Evolutionary conservation across 2,113 vertebrate genomes (phyloP), one percentile per base, ranked within the genome.

Genomic region (Paramisgurnus dabryanus): DNA sequence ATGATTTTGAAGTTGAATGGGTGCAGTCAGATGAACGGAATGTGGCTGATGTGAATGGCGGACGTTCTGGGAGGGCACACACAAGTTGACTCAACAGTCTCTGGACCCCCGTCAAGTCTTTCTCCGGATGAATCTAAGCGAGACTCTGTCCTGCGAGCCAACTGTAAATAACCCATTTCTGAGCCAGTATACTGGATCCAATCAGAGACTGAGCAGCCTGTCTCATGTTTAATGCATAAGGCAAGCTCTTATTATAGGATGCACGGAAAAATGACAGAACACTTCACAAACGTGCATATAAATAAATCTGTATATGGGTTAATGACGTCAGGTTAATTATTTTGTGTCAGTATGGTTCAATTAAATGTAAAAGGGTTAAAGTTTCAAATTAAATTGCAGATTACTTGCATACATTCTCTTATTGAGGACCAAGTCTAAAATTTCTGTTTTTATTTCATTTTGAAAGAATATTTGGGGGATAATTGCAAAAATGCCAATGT

Each of bases 201-300:
- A 60, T 76, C 58, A 71, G 63, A 89, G 66, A 78, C 66, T 60
- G 43, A 85, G 84, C 85, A 84, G 85, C 86, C 70, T 40, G 15
- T 3, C 71, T 89, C 86, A 90, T 91, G 89, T 88, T 90, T 91
- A 89, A 92, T 92, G 91, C 85, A 90, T 93, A 87, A 76, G 76
- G 60, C 39, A 43, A 82, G 58, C 86, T 89, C 84, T 90, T 91
- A 90, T 91, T 92, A 90, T 89, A 83, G 87, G 83, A 88, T 80
- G 76, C 5, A 79, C 83, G 77, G 85, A 78, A 22, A 90, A 92
- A 87, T 34, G 71, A 80, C 73, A 57, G 75, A 66, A 84, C 60
- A 88, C 89, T 67, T 86, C 71, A 79, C 40, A 49, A 27, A 57
- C 4, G 22, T 34, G 27, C 27, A 34, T 34, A 34, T 34, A 34